Percentiles rank a stretch among this genome's conserved stretches.
Evolutionary conservation across 1,140 invertebrate species (phyloP).

Genomic region (Elysia chlorotica): DNA sequence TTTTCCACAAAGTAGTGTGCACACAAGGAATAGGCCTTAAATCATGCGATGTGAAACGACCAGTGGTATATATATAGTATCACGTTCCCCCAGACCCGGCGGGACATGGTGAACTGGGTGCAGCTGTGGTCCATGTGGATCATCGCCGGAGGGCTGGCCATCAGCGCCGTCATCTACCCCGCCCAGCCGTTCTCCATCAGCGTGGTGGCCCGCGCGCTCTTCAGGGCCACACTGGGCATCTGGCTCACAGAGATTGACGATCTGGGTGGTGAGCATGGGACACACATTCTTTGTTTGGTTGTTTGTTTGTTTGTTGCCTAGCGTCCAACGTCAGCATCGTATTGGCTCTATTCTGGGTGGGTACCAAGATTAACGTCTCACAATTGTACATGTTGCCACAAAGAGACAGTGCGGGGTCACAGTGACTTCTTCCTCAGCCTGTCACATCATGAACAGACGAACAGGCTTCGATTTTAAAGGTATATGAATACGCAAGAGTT

Average conservation of each 20-base stretch:
- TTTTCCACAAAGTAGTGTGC: not conserved
- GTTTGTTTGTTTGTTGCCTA: not conserved
- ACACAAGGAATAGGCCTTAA: not conserved
- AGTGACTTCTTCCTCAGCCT: not conserved
- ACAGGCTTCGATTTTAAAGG: too few relatives aligned
- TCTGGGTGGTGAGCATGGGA: conserved; percentile 41
- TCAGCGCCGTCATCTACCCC: conserved; percentile 63
- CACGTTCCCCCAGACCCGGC: conserved; percentile 42
- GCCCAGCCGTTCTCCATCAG: conserved; percentile 56
- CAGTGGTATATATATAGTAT: not conserved
- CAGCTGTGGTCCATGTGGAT: conserved; percentile 62
- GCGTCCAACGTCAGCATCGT: not conserved
- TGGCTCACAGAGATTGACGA: conserved; percentile 63
- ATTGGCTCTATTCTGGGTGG: not conserved
- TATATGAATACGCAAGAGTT: too few relatives aligned
- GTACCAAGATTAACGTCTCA: not conserved
- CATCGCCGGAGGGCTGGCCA: conserved; percentile 61
- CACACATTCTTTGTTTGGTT: not conserved
- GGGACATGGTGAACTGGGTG: conserved; percentile 63
- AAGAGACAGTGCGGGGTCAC: too few relatives aligned
- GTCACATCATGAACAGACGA: not conserved
- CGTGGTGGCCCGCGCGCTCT: conserved; percentile 53
- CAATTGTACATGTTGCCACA: not conserved
- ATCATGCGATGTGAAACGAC: not conserved
- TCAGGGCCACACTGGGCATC: conserved; percentile 60